A percentile compares a stretch with the other conserved stretches of the same genome.
Conservation (phyloP, 1,140 invertebrate genomes). For the Portunus trituberculatus region DNA sequence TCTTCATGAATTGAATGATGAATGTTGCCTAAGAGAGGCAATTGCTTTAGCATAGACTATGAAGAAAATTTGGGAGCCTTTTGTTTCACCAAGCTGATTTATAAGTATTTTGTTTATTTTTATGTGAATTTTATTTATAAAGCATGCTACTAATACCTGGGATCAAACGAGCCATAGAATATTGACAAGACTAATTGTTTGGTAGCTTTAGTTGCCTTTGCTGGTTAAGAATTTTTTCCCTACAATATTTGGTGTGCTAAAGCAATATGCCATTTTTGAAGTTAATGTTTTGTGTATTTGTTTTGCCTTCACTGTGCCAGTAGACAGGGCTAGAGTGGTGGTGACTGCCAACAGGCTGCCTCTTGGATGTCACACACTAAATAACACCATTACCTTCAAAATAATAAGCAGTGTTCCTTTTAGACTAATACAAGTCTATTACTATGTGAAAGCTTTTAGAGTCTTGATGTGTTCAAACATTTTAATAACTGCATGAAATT, state of each 20-base stretch:
- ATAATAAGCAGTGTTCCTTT: too few species aligned
- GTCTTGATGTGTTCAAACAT: too few species aligned
- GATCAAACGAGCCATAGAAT: constrained; percentile 27
- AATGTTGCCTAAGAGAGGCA: constrained; percentile 64
- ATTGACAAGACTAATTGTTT: constrained; percentile 49
- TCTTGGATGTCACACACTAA: too few species aligned
- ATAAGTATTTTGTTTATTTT: constrained; percentile 62
- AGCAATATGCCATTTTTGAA: constrained; percentile 63
- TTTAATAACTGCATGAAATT: too few species aligned
- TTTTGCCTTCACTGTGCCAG: background rate
- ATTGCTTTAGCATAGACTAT: constrained; percentile 75
- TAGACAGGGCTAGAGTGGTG: background rate
- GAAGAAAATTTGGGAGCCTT: constrained; percentile 72
- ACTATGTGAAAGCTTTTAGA: too few species aligned
- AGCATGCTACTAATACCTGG: constrained; percentile 72
- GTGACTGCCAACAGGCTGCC: too few species aligned
- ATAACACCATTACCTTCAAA: too few species aligned
- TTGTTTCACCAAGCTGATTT: constrained; percentile 76
- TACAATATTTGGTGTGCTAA: constrained; percentile 67
- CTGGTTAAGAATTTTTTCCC: background rate
- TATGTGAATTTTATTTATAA: constrained; percentile 43
- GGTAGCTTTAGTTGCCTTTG: constrained; percentile 62
- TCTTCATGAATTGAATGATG: constrained; percentile 68
- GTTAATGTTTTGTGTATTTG: background rate
- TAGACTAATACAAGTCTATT: too few species aligned